These are phyloP conservation scores for Phyllotreta striolata DNA, from an alignment of 2,888 invertebrate genomes.

Conservation along the genomic window DNA sequence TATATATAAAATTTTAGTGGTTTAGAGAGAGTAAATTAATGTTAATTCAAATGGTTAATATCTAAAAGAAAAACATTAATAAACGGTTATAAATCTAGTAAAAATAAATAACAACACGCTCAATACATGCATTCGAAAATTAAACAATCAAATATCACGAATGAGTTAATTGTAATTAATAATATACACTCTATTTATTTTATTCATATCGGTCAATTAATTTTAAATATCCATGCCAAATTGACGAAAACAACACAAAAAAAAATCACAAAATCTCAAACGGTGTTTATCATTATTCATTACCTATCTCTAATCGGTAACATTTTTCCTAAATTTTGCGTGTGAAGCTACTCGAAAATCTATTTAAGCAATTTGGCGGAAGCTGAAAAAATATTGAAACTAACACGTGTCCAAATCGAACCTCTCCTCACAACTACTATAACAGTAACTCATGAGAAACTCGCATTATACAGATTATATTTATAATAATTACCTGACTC, in stretches of 20 bases:
- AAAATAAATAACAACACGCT: conserved; percentile 5
- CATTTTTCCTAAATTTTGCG: conserved; percentile 10
- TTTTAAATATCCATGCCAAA: conserved; percentile 11
- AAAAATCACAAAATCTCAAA: conserved; percentile 10
- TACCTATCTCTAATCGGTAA: conserved; percentile 8
- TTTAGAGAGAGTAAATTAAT: conserved; percentile 40
- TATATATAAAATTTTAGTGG: conserved; percentile 21
- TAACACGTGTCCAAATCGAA: conserved; percentile 16
- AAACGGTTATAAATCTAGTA: conserved; percentile 28
- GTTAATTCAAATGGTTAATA: conserved; percentile 49
- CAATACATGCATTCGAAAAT: conserved; percentile 25
- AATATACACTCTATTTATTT: background rate
- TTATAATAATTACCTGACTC: conserved; percentile 66
- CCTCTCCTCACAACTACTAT: too few species aligned
- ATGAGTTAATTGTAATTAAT: background rate
- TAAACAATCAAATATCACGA: background rate
- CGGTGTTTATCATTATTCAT: background rate
- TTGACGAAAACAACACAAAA: background rate
- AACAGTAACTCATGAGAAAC: conserved; percentile 9
- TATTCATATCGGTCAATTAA: background rate
- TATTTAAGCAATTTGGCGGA: conserved; percentile 34
- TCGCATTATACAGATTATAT: conserved; percentile 19
- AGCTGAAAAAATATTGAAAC: conserved; percentile 32
- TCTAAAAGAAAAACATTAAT: conserved; percentile 39
- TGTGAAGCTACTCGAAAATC: conserved; percentile 15